phyloP scores from a whole-genome alignment of 30 jellyfish, hydroid and myxozoan genomes.

The Sanderia malayensis region DNA sequence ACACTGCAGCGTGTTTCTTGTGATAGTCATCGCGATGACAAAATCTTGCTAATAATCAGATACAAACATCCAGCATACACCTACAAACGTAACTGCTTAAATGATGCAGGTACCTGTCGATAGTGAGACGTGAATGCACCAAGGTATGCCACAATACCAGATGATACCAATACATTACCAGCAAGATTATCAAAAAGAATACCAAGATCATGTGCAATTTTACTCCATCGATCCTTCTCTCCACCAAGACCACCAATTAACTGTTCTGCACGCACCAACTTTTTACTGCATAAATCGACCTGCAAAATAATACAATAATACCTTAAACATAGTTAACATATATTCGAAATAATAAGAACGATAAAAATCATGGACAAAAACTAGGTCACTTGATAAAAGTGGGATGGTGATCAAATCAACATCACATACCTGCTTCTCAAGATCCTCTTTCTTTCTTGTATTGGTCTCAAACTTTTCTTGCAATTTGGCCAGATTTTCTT shows the following conservation, averaged over 20 bases:
- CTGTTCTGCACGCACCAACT: constrained; percentile 93
- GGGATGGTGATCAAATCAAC: too few relatives aligned
- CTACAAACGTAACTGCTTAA: too few relatives aligned
- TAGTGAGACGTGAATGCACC: constrained; percentile 95
- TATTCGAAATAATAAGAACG: too few relatives aligned
- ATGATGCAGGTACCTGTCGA: constrained; percentile 92
- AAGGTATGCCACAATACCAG: constrained; percentile 96
- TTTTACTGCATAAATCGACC: constrained; percentile 97
- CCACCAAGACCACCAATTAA: constrained; percentile 98
- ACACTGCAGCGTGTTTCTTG: too few relatives aligned
- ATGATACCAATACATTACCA: constrained; percentile 94
- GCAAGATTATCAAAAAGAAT: constrained; percentile 78
- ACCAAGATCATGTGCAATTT: constrained; percentile 80
- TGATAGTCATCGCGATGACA: too few relatives aligned
- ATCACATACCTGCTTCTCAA: constrained; percentile 87
- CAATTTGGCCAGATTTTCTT: constrained; percentile 88
- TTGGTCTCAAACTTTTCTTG: constrained; percentile 93
- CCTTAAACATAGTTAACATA: too few relatives aligned
- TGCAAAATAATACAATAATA: too few relatives aligned
- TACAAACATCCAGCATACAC: too few relatives aligned
- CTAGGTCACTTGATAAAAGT: too few relatives aligned
- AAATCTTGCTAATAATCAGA: too few relatives aligned
- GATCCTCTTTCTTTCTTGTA: constrained; percentile 94
- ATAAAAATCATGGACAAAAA: too few relatives aligned
- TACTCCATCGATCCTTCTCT: constrained; percentile 97